Evolutionary conservation across 2,888 invertebrate genomes (phyloP).

Genomic region (Drosophila infuscata): DNA sequence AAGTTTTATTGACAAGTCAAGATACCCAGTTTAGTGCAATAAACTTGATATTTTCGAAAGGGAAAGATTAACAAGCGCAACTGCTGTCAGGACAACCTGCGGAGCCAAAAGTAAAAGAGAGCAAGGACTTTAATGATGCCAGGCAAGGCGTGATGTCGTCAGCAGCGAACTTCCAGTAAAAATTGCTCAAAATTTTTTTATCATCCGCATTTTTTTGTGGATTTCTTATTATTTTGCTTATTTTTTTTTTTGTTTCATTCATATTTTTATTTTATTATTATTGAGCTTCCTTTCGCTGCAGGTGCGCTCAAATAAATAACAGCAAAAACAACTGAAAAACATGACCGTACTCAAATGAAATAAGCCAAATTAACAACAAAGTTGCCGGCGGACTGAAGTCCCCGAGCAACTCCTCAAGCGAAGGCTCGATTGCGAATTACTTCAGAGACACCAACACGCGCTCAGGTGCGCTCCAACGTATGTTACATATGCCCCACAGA

Average conservation of each 20-base stretch:
- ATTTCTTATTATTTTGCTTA: neutral
- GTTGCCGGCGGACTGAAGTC: constrained; percentile 30
- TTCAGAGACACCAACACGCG: constrained; percentile 52
- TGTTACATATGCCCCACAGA: constrained; percentile 19
- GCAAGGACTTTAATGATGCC: constrained; percentile 16
- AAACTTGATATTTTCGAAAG: constrained; percentile 16
- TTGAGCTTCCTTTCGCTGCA: constrained; percentile 37
- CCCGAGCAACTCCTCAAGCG: constrained; percentile 17
- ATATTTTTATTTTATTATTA: constrained; percentile 11
- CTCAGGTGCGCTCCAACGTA: constrained; percentile 45
- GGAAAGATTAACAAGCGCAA: constrained; percentile 11
- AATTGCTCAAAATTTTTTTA: constrained; percentile 59
- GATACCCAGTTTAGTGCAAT: neutral
- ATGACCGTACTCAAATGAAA: constrained; percentile 60
- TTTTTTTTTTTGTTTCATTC: neutral
- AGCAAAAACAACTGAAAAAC: constrained; percentile 47
- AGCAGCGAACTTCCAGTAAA: constrained; percentile 49
- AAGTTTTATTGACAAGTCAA: neutral
- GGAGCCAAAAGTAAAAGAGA: neutral
- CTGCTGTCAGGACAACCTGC: constrained; percentile 24
- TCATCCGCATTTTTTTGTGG: constrained; percentile 29
- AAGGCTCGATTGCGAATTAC: constrained; percentile 67
- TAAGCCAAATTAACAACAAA: constrained; percentile 75
- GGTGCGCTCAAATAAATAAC: constrained; percentile 63
- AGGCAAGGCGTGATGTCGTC: constrained; percentile 12